Percentiles rank a stretch among this genome's conserved stretches.
phyloP scores from a whole-genome alignment of 2,797 vertebrate genomes.

The Neosilurus hyrtlii region DNA sequence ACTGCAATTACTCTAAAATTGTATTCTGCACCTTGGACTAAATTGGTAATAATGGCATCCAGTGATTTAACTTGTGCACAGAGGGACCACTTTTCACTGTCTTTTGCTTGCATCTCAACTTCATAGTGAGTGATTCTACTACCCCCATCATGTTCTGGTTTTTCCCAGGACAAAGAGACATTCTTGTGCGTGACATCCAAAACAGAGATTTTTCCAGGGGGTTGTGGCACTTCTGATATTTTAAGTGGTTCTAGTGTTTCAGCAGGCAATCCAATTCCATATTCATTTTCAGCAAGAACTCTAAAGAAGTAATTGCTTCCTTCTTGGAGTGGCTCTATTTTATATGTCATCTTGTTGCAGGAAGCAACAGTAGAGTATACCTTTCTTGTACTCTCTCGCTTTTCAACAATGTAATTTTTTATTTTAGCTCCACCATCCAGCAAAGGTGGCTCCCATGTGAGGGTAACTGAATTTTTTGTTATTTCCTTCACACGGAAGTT shows the following conservation, averaged over 20 bases:
- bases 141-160: constrained; percentile 93
- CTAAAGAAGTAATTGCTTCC: constrained; percentile 92
- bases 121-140: constrained; percentile 92
- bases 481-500: constrained; percentile 88
- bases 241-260: constrained; percentile 87
- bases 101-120: constrained; percentile 92
- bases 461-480: constrained; percentile 84
- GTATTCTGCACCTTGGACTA: constrained; percentile 87
- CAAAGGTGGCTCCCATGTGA: constrained; percentile 92
- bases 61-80: constrained; percentile 85
- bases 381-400: constrained; percentile 90
- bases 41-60: constrained; percentile 80
- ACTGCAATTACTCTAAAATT: constrained; percentile 88
- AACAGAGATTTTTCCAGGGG: constrained; percentile 87
- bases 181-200: constrained; percentile 83
- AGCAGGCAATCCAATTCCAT: constrained; percentile 86
- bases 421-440: constrained; percentile 96
- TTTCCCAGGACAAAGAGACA: constrained; percentile 90
- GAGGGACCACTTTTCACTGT: constrained; percentile 86
- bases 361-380: constrained; percentile 91
- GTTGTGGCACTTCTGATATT: constrained; percentile 84
- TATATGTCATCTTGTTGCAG: constrained; percentile 89
- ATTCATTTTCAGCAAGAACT: constrained; percentile 92
- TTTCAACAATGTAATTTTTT: constrained; percentile 93
- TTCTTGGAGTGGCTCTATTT: constrained; percentile 87